phyloP scores from a whole-genome alignment of 2,797 vertebrate genomes.

The Paguma larvata region DNA sequence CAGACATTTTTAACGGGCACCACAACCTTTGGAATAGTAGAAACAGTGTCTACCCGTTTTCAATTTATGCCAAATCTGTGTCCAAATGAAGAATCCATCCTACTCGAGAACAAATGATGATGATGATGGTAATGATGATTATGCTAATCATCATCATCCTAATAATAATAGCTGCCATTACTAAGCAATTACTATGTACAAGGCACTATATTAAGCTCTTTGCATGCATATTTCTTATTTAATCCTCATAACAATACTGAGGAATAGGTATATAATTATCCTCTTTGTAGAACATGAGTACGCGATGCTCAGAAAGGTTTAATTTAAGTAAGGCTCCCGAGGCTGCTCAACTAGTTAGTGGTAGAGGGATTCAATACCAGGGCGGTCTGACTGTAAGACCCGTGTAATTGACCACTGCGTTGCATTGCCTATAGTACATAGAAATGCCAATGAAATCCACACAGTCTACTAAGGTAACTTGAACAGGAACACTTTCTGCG shows the following conservation, averaged over 20 bases:
- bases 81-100: conserved; percentile 75
- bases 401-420: neutral
- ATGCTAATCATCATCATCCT: conserved; percentile 68
- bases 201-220: conserved; percentile 74
- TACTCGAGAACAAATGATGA: conserved; percentile 82
- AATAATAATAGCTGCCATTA: conserved; percentile 76
- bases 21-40: conserved; percentile 67
- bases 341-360: conserved; percentile 48
- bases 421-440: neutral
- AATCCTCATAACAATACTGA: conserved; percentile 69
- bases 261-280: conserved; percentile 72
- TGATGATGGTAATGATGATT: conserved; percentile 73
- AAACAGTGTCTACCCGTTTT: conserved; percentile 64
- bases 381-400: conserved; percentile 12
- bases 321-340: conserved; percentile 60
- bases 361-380: conserved; percentile 15
- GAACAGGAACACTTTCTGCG: neutral
- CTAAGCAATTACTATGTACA: conserved; percentile 78
- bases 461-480: conserved; percentile 4
- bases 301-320: conserved; percentile 58
- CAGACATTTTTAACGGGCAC: conserved; percentile 33
- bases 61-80: conserved; percentile 76
- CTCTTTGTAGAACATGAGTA: conserved; percentile 63
- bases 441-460: neutral
- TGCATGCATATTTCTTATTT: conserved; percentile 77